These are phyloP conservation scores for Alloscopus bannaensis DNA, from an alignment of 2,888 invertebrate species.

Conservation along the genomic window DNA sequence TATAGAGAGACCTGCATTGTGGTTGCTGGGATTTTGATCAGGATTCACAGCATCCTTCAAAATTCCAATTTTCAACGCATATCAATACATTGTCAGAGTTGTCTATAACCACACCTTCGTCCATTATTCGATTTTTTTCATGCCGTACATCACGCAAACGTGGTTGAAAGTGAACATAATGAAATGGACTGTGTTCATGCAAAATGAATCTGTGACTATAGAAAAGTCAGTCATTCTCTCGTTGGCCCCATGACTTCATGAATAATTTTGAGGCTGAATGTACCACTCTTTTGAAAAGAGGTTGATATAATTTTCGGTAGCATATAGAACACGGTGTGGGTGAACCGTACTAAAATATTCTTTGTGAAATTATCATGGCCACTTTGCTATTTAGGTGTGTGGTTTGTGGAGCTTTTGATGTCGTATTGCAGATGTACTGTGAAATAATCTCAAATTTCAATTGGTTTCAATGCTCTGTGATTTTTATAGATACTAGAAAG, in stretches of 20 bases:
- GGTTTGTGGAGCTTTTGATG: too few relatives aligned
- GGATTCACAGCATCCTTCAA: too few relatives aligned
- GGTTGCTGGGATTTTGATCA: too few relatives aligned
- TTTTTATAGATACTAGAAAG: too few relatives aligned
- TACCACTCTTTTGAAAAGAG: not conserved
- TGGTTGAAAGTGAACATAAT: not conserved
- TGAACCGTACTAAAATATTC: constrained; percentile 23
- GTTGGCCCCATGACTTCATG: not conserved
- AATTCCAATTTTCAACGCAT: not conserved
- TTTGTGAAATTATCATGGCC: not conserved
- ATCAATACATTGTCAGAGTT: not conserved
- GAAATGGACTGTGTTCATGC: constrained; percentile 11
- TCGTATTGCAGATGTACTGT: too few relatives aligned
- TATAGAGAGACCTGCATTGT: too few relatives aligned
- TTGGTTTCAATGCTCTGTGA: too few relatives aligned
- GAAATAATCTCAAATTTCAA: too few relatives aligned
- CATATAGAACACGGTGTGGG: not conserved
- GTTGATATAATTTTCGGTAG: not conserved
- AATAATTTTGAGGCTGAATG: not conserved
- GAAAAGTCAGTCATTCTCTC: not conserved
- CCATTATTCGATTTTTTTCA: not conserved
- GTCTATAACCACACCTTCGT: not conserved
- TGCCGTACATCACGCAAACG: not conserved
- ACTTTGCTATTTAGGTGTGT: too few relatives aligned
- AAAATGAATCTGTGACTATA: too few relatives aligned